A percentile compares a stretch with the other conserved stretches of the same genome.
These are phyloP conservation scores for Norana najaformis DNA, from an alignment of 2,888 invertebrate genomes.

Conservation along the genomic window DNA sequence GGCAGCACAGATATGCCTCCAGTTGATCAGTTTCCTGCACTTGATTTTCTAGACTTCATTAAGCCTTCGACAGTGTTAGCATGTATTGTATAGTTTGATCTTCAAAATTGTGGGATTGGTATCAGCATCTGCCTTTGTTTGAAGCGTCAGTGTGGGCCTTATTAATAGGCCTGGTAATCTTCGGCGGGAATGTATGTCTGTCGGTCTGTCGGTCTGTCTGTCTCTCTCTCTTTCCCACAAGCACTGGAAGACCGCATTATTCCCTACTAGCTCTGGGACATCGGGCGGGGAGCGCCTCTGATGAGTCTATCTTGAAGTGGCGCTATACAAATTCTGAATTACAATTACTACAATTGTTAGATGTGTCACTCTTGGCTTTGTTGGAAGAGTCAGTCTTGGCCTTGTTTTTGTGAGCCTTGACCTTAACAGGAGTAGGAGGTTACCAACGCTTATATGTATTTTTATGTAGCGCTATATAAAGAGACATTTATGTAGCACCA, in stretches of 20 bases:
- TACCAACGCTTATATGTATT: neutral
- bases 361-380: neutral
- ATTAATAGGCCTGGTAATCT: too few species aligned
- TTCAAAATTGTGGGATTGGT: neutral
- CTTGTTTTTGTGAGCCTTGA: neutral
- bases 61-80: neutral
- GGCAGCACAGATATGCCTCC: neutral
- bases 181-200: too few species aligned
- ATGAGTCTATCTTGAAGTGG: too few species aligned
- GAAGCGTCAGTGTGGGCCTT: neutral
- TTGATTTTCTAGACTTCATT: neutral
- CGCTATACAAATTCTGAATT: too few species aligned
- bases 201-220: too few species aligned
- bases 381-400: neutral
- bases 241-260: too few species aligned
- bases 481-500: neutral
- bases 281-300: too few species aligned
- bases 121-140: neutral
- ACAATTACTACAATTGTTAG: too few species aligned
- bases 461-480: neutral
- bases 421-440: neutral
- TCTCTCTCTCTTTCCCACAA: too few species aligned
- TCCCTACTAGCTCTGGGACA: too few species aligned
- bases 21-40: neutral
- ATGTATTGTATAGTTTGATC: neutral